A percentile compares a stretch with the other conserved stretches of the same genome.
phyloP scores from a whole-genome alignment of 2,797 vertebrate genomes.

The Cossypha heuglini region DNA sequence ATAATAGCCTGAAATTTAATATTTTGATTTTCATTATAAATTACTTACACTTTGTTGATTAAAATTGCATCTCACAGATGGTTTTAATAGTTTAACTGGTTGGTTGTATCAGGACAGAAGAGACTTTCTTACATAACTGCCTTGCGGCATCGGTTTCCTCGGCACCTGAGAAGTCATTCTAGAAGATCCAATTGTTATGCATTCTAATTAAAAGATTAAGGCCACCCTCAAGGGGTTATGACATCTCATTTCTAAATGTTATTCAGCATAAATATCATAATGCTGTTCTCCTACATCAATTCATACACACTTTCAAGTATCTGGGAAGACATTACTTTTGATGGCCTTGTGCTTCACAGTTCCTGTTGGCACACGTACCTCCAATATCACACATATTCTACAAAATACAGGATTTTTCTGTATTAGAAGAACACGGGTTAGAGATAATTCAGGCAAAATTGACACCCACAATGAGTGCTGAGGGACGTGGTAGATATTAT shows the following conservation, averaged over 20 bases:
- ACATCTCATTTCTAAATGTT: background rate
- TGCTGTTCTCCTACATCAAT: background rate
- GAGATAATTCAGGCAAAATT: background rate
- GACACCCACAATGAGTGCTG: background rate
- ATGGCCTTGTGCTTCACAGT: background rate
- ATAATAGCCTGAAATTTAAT: background rate
- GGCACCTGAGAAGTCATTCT: background rate
- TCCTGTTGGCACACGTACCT: background rate
- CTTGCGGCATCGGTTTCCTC: background rate
- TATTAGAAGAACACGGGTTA: background rate
- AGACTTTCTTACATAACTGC: background rate
- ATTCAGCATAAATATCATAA: background rate
- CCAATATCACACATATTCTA: background rate
- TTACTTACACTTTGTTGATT: background rate
- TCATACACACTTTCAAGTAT: background rate
- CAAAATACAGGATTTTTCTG: background rate
- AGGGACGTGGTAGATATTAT: background rate
- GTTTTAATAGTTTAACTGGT: background rate
- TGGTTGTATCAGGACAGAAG: background rate
- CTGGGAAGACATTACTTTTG: background rate
- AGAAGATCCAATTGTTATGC: background rate
- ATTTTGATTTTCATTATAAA: background rate
- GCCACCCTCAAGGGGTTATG: background rate
- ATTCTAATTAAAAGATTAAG: background rate
- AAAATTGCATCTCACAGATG: background rate